phyloP scores from a whole-genome alignment of 2,888 invertebrate species.

The Gymnosoma rotundatum region DNA sequence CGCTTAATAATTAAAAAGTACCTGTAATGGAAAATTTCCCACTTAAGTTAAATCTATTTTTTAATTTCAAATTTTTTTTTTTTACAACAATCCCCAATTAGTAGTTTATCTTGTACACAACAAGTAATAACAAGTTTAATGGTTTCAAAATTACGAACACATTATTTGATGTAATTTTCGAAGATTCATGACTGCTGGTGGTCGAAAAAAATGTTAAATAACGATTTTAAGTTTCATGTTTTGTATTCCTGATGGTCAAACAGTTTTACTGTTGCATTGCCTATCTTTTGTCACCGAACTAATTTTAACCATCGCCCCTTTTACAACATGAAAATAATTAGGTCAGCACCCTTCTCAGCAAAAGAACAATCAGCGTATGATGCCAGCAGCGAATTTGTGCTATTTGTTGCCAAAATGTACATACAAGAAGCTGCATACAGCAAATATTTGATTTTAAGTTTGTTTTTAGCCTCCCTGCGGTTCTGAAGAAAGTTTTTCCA shows the following conservation, averaged over 20 bases:
- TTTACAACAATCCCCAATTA: no score
- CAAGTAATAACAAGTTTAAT: no score
- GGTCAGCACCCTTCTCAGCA: constrained; percentile 52
- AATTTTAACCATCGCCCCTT: background rate
- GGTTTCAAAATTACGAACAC: background rate
- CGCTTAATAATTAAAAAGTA: no score
- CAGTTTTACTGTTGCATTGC: constrained; percentile 26
- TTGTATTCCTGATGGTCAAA: constrained; percentile 38
- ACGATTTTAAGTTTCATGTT: constrained; percentile 16
- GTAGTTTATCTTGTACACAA: no score
- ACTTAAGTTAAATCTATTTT: no score
- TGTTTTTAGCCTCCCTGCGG: no score
- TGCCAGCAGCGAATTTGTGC: background rate
- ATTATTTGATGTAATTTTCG: constrained; percentile 17
- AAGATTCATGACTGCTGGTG: background rate
- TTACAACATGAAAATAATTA: constrained; percentile 32
- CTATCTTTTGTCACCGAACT: background rate
- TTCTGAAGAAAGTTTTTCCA: no score
- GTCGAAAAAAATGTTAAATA: constrained; percentile 5
- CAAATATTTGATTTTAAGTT: no score
- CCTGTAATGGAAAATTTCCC: no score
- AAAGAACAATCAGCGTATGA: background rate
- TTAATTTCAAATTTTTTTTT: no score
- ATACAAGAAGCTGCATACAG: no score
- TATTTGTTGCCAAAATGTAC: no score